Evolutionary conservation across 1,140 invertebrate species (phyloP), one percentile per base, ranked within the genome.

Genomic region (Pseudomyrmex flavicornis): DNA sequence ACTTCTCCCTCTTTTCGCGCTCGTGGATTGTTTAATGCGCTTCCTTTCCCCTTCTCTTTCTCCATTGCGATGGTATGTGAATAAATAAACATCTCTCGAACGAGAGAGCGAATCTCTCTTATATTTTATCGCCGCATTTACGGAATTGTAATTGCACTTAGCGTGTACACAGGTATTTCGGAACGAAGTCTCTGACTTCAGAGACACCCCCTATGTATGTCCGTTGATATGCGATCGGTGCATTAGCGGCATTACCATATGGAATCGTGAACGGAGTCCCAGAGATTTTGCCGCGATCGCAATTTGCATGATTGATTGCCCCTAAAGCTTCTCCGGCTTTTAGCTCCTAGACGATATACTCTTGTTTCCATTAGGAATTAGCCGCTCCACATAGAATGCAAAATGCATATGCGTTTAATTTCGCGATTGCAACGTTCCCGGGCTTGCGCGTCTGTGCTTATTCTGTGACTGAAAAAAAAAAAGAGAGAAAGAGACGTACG

Each of bases 241-340:
- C 90, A 93, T 93, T 93, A 93, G 89, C 87, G 87, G 90, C 84
- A 90, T 90, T 91, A 91, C 90, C 91, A 92, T 93, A 92, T 89
- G 89, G 90, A 92, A 93, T 90, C 85, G 89, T 85, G 91, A 92
- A 88, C 90, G 82, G 88, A 89, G 90, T 90, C 89, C 89, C 90
- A 66, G 90, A 91, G 92, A 92, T 91, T 93, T 91, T 91, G 88
- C 82, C 76, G 89, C 87, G 84, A 91, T 87, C 85, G 84, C 87
- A 88, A 93, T 93, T 93, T 93, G 91, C 93, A 93, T 93, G 93
- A 93, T 93, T 93, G 92, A 93, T 93, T 92, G 89, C 90, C 75
- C 5, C 87, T 85, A 86, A 87, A 91, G 89, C 87, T 82, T 68
- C 63, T 87, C 83, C 80, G 83, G 86, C 66, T 88, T 85, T 88